Evolutionary conservation across 2,888 invertebrate genomes (phyloP), one percentile per base, ranked within the genome.

Genomic region (Pyrocoelia pectoralis): DNA sequence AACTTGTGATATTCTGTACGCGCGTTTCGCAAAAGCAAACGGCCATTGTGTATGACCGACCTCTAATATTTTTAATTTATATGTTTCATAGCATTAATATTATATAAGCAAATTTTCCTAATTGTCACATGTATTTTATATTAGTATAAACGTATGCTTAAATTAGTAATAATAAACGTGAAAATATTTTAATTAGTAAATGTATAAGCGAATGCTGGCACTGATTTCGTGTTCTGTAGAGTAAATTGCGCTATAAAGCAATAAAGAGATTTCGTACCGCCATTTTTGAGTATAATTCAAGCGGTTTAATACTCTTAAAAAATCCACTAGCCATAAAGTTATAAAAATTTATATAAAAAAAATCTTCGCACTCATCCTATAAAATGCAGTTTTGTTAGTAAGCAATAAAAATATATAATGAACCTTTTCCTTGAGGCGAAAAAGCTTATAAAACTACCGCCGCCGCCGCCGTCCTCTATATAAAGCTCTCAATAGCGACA

Each of bases 401-500:
- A 40, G 55, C 55, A 55, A 55, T 55, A 33, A 55, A 55, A 55
- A 55, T 55, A 41, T 40, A 40, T 55, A 55, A 55, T 55, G 55
- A 55, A 55, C 43, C 55, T 33, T 28, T 18, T 24, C 43, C 33
- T 43, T 41, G 55, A 55, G 40, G 55, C 46, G 2, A 33, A 43
- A 46, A 46, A 55, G 55, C 55, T 46, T 55, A 55, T 55, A 55
- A 55, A 55, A 46, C 17, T 40, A 46, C 40, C 29, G 14, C 28
- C 46, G 55, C 29, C 19, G 17, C 53, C 38, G 18, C 33, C 33
- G 33, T 8, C 33, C 33, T 33, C 33, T 33, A 8, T 33, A 33
- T 33, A 33, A 56, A 62, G 53, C 52, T 55, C 63, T 55, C 57
- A 54, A 63, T 63, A 58, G 51, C 53, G 49, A 58, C 63, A 63